Evolutionary conservation across 1,140 invertebrate species (phyloP), one percentile per base, ranked within the genome.

Genomic region (Lordiphosa clarofinis): DNA sequence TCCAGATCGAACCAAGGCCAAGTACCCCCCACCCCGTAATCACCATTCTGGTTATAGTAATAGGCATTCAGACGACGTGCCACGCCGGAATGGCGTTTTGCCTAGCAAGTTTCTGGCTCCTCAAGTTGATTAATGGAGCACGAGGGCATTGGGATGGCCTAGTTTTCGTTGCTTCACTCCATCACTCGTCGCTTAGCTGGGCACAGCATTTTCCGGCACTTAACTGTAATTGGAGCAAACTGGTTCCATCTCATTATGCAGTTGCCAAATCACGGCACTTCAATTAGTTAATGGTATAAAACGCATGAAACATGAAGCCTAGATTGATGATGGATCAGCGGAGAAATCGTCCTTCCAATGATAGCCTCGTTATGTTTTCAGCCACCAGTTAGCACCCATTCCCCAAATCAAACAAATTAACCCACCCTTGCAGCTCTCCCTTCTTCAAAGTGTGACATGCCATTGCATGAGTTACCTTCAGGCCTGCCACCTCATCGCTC

Each of bases 141-240:
- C 28, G 42, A 44, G 24, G 37, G 10, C 50, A 60, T 59, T 38
- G 50, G 50, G 36, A 53, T 76, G 48, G 47, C 61, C 53, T 43
- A 39, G 43, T 67, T 66, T 66, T 15, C 54, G 56, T 39, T 24
- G 63, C 47, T 49, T 49, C 49, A 61, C 49, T 79, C 60, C 74
- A 72, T 64, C 73, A 60, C 46, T 59, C 52, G 24, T 53, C 24
- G 56, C 37, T 54, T 56, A 50, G 67, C 62, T 66, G 70, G 44
- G 71, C 73, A 73, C 69, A 78, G 78, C 69, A 54, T 84, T 86
- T 86, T 81, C 81, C 75, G 81, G 74, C 81, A 86, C 81, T 86
- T 86, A 65, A 44, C 24, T 38, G 60, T 86, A 86, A 86, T 86
- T 86, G 75, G 57, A 71, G 79, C 73, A 71, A 78, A 86, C 71